Evolutionary conservation across 2,797 vertebrate genomes (phyloP).

Genomic region (Leptodactylus fallax): DNA sequence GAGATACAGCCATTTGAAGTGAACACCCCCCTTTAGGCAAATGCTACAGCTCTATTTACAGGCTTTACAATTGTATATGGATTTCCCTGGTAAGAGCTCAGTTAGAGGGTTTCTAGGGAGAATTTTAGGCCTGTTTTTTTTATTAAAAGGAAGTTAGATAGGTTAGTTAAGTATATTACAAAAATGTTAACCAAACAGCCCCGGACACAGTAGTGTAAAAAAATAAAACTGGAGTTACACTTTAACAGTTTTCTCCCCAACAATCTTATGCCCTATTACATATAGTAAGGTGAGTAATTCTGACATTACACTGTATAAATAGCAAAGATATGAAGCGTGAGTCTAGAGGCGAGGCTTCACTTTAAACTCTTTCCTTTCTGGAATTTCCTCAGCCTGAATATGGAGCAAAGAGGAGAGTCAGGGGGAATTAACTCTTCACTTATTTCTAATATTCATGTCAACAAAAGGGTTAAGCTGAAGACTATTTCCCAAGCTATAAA

Average conservation of each 20-base stretch:
- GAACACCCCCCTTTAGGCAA: no score
- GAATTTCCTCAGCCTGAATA: neutral
- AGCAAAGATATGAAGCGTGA: neutral
- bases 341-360: neutral
- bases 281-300: neutral
- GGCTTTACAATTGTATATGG: no score
- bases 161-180: no score
- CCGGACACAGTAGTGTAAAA: no score
- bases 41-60: no score
- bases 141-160: no score
- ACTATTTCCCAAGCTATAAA: neutral
- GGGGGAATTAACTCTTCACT: neutral
- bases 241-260: neutral
- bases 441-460: neutral
- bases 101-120: no score
- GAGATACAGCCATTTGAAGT: no score
- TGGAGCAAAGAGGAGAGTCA: neutral
- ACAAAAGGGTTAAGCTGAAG: neutral
- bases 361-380: neutral
- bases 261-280: neutral
- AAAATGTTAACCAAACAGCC: no score
- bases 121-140: no score
- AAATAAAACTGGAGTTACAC: no score
- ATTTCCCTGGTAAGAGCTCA: no score
- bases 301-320: neutral